Base-by-base conservation (phyloP, 2,797 vertebrate genomes). In the Chloroceryle amazona region DNA sequence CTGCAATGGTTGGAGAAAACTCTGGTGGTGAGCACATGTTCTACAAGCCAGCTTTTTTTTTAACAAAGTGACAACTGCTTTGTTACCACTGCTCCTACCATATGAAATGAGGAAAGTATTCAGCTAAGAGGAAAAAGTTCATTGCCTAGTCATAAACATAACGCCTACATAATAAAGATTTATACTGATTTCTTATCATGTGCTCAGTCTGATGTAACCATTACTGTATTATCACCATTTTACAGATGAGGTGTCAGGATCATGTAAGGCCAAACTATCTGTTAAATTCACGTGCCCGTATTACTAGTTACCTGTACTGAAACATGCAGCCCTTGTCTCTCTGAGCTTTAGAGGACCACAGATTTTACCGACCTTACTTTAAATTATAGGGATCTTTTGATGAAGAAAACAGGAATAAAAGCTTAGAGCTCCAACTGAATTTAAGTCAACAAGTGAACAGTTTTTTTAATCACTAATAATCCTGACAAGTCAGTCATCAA, bases 401-500 rank as follows among this genome's bases (percentile, higher is more conserved):
- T 5, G 4, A 63, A 86, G 54, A n/a, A 51, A 82, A 85, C 13
- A 63, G 29, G 41, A 81, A 51, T 29, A 72, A 80, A 76, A 81
- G 23, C 41, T 88, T 54, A 46, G 25, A 70, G 41, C 22, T n/a
- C 31, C 33, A 63, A 35, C 20, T 84, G 44, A 55, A 31, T 52
- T 72, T 83, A 61, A 71, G 6, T 65, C 35, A 88, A 46, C 46
- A 61, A 60, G 17, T 25, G 37, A 87, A 57, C 9, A 13, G 5
- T 1, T 54, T 37, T 70, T 67, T 85, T 33, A 63, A 74, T 62
- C 42, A 54, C 13, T 54, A 49, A 70, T 58, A 81, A 85, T 25
- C 26, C 60, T 54, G 51, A 92, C 33, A 89, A 60, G n/a, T 72
- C 55, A 73, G 55, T n/a, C 19, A 55, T 79, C 75, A 86, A 49